Evolutionary conservation across 2,888 invertebrate genomes (phyloP).

Genomic region (Idaea straminata): DNA sequence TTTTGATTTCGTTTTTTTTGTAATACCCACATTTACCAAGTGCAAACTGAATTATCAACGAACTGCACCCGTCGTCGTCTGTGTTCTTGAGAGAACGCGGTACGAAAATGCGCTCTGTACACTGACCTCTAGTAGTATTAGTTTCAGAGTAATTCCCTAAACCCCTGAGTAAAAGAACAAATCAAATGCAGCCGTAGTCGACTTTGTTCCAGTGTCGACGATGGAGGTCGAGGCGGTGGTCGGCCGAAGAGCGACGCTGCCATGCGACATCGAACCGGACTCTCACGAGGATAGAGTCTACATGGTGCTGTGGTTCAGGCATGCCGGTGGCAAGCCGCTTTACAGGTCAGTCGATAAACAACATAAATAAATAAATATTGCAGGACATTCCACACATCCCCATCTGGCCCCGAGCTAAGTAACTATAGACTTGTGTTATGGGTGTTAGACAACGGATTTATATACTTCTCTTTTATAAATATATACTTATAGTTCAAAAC

Average conservation of each 20-base stretch:
- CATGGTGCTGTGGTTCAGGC: slow-evolving; percentile 95
- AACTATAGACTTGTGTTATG: too few relatives aligned
- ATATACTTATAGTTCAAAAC: too few relatives aligned
- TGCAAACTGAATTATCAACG: too few relatives aligned
- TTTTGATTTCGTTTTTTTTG: too few relatives aligned
- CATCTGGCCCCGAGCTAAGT: too few relatives aligned
- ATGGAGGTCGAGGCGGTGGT: slow-evolving; percentile 89
- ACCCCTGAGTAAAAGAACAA: slow-evolving; percentile 27
- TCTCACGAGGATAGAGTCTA: slow-evolving; percentile 91
- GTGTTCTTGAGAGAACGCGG: slow-evolving; percentile 4
- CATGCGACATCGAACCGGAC: slow-evolving; percentile 93
- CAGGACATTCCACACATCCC: too few relatives aligned
- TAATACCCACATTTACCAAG: too few relatives aligned
- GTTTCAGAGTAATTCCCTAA: neutral
- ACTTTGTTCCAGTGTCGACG: slow-evolving; percentile 74
- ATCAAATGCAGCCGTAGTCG: slow-evolving; percentile 56
- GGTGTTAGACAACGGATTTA: too few relatives aligned
- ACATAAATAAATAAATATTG: too few relatives aligned
- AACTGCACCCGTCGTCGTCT: too few relatives aligned
- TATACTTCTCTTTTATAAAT: too few relatives aligned
- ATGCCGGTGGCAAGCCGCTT: slow-evolving; percentile 90
- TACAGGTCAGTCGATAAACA: slow-evolving; percentile 84
- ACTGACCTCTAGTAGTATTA: too few relatives aligned
- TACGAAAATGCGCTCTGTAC: slow-evolving; percentile 2
- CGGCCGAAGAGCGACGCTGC: slow-evolving; percentile 89